phyloP scores from a whole-genome alignment of 2,113 vertebrate species.

The Echinops telfairi region DNA sequence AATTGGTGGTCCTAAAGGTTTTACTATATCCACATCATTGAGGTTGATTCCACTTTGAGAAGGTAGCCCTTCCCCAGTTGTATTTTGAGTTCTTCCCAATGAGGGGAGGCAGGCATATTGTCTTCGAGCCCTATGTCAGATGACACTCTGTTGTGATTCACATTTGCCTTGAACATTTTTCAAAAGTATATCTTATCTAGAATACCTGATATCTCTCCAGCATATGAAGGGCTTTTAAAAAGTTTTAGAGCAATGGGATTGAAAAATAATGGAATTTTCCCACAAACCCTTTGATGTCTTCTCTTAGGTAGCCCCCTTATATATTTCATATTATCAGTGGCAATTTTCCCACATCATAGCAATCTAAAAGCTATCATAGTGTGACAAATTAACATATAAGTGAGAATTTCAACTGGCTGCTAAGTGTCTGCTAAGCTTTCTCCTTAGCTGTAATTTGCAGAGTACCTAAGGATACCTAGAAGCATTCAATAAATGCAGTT shows the following conservation, averaged over 20 bases:
- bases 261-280: no score
- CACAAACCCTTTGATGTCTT: no score
- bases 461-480: neutral
- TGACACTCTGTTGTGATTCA: neutral
- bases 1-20: neutral
- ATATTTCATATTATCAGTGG: neutral
- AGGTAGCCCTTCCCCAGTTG: neutral
- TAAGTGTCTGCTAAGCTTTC: no score
- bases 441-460: neutral
- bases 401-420: neutral
- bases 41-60: neutral
- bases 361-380: neutral
- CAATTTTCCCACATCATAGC: neutral
- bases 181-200: neutral
- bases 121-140: neutral
- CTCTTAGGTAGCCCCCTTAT: neutral
- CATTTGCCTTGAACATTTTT: neutral
- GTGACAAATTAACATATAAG: neutral
- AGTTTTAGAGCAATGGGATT: no score
- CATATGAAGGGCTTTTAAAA: neutral
- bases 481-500: neutral
- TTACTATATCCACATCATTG: neutral
- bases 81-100: neutral
- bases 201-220: neutral
- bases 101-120: neutral